Conservation (phyloP, 2,888 invertebrate genomes). For the Lasioglossum leucozonium region DNA sequence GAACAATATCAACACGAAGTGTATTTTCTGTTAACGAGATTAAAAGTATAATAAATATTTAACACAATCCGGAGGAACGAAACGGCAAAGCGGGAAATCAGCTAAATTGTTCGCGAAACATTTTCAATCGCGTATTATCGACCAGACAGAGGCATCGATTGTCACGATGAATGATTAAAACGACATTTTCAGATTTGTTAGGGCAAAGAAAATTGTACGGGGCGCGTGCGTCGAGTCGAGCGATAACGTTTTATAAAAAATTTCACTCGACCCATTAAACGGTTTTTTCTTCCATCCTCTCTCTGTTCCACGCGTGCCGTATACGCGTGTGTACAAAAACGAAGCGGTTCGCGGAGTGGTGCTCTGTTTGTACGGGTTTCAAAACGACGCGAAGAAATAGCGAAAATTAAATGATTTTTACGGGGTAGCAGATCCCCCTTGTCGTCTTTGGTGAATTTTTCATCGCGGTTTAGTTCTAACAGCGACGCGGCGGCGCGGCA, state of each 20-base stretch:
- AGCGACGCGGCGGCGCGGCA: too few species aligned
- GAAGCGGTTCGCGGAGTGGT: not conserved
- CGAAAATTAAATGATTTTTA: not conserved
- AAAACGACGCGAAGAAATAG: not conserved
- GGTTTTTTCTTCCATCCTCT: not conserved
- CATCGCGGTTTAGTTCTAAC: not conserved
- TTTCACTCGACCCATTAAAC: constrained; percentile 20
- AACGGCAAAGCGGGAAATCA: not conserved
- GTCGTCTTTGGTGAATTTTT: not conserved
- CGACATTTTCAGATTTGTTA: not conserved
- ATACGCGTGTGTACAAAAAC: constrained; percentile 27
- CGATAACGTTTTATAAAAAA: not conserved
- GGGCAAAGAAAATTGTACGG: not conserved
- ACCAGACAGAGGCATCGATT: not conserved
- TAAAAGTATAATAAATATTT: not conserved
- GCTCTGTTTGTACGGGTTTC: constrained; percentile 2
- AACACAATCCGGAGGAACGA: not conserved
- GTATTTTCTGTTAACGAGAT: not conserved
- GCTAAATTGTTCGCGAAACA: not conserved
- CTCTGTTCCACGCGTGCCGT: not conserved
- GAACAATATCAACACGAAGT: not conserved
- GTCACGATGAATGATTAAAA: not conserved
- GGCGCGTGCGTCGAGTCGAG: not conserved
- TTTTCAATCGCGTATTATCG: not conserved
- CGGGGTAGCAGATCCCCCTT: not conserved